Base-by-base conservation (phyloP, 1,140 invertebrate species). In the Zaprionus ornatus region DNA sequence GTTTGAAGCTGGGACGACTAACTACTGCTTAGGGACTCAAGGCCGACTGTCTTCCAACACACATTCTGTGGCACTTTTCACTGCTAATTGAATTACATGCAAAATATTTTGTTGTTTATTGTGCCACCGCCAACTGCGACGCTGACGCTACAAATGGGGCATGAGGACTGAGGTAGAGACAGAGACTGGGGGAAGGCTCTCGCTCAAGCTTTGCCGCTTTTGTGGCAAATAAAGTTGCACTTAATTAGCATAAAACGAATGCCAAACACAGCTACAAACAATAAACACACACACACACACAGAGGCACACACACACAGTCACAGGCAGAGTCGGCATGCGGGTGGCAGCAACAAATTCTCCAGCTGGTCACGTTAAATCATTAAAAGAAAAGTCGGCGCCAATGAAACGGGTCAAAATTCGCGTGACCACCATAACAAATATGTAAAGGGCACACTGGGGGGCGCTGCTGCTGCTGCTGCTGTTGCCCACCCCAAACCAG, bases 191-290 rank as follows among this genome's bases (percentile, higher is more conserved):
- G 63, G 42, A 29, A 57, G 61, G 64, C 17, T 54, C 42, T 37
- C 45, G 45, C 29, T 42, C 37, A 21, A 12, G 48, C 35, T 19
- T 29, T 40, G 4, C 35, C 25, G 2, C 19, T 50, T 40, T 78
- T 64, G 37, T 64, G 45, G 60, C 59, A 87, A 77, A 88, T 64
- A 75, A 87, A 87, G 71, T 87, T 87, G 84, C 84, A 88, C 74
- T 81, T 75, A 90, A 90, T 88, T 88, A 88, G 85, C 84, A 90
- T 90, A 78, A 82, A 84, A 74, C 65, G 68, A 52, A 69, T 63
- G 70, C 70, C 50, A 82, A 79, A 69, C 62, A 19, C 45, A 52
- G 19, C 9, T 50, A 23, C 45, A 55, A 63, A 70, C 59, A 61
- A 69, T 56, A 57, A 56, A 63, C 59, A 42, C 17, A 15, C 70